A percentile compares a stretch with the other conserved stretches of the same genome.
These are phyloP conservation scores for Hemicordylus capensis DNA, from an alignment of 2,113 vertebrate genomes.

Conservation along the genomic window DNA sequence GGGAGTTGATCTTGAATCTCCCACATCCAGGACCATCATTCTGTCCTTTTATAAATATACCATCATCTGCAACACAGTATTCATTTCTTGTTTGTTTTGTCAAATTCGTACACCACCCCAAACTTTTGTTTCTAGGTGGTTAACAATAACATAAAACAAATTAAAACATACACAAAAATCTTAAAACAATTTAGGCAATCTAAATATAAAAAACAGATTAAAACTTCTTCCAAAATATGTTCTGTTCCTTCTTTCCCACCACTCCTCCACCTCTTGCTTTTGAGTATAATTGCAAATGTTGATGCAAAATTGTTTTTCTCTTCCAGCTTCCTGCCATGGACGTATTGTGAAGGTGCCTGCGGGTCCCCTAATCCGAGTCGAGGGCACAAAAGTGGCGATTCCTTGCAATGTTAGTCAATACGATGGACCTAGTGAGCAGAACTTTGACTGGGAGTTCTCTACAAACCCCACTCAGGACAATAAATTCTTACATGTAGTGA, in stretches of 20 bases:
- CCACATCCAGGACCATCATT: background rate
- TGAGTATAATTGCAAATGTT: background rate
- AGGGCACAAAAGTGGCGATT: conserved; percentile 85
- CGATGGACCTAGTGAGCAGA: conserved; percentile 89
- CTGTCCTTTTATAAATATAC: background rate
- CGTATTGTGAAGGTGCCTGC: conserved; percentile 87
- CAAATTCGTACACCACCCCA: no score
- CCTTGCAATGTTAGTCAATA: conserved; percentile 89
- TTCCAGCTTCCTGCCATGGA: conserved; percentile 76
- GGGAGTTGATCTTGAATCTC: background rate
- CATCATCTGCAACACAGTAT: background rate
- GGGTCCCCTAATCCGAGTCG: conserved; percentile 86
- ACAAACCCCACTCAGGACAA: background rate
- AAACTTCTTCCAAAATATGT: no score
- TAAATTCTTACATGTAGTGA: conserved; percentile 77
- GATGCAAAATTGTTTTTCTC: conserved; percentile 10
- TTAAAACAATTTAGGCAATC: no score
- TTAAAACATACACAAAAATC: no score
- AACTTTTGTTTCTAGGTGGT: no score
- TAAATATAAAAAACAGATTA: no score
- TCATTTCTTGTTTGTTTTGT: no score
- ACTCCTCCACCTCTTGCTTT: background rate
- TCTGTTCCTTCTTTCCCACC: background rate
- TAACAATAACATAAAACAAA: no score
- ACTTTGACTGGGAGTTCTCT: conserved; percentile 92